Base-by-base conservation (phyloP, 2,888 invertebrate genomes). In the Chymomyza fuscimana region DNA sequence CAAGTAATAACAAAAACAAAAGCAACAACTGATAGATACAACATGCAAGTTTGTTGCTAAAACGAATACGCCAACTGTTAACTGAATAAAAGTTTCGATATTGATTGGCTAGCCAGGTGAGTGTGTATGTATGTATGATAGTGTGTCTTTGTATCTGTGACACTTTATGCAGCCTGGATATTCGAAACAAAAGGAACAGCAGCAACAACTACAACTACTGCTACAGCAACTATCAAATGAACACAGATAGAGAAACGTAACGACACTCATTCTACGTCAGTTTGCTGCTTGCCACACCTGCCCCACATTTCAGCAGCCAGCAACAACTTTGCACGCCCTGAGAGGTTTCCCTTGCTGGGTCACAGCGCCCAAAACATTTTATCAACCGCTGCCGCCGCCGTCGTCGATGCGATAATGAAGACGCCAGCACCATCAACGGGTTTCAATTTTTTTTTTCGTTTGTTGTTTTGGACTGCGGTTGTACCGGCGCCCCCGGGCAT, bases 371-470 rank as follows among this genome's bases (percentile, higher is more conserved):
- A 54, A 54, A 54, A 54, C 76, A 72, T 76, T 67, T 84, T 84
- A 83, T 84, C 82, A 83, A 79, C 67, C 52, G 51, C 67, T 73
- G 74, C 63, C 79, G 77, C 46, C 73, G 73, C 67, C 79, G 70
- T 58, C 78, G 61, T 56, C 70, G 63, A 58, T 64, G 76, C 81
- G 89, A 89, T 89, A 89, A 89, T 88, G 78, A 88, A 89, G 89
- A 89, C 89, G 90, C 89, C 89, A 89, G 77, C 85, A 78, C 78
- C 86, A 80, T 87, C 80, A 82, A 81, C 77, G 75, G 76, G 72
- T 73, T 78, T 72, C 60, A 25, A 25, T 25, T 25, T 25, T 25
- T 25, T 1, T 19, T 19, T 1, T 19, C 25, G 50, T 60, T 40
- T 59, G 29, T 52, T 52, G 9, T 52, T 50, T 66, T 61, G 40